phyloP scores from a whole-genome alignment of 1,140 invertebrate species.

The Pseudobourletiella spinata region DNA sequence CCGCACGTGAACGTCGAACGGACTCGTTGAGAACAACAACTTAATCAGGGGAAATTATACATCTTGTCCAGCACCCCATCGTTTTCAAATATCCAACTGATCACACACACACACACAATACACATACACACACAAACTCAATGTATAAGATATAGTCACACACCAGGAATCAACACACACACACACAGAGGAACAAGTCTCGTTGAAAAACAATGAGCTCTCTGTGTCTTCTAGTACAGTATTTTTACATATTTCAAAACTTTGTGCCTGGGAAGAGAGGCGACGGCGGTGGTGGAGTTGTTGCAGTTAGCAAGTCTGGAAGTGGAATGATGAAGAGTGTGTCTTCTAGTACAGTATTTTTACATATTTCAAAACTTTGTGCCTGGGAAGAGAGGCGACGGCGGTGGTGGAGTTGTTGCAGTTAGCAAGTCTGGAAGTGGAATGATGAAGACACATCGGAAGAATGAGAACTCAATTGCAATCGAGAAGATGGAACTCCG shows the following conservation, averaged over 20 bases:
- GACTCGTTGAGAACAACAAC: neutral
- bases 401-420: too few relatives aligned
- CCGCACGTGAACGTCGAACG: neutral
- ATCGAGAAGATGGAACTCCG: constrained; percentile 33
- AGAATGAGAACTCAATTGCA: constrained; percentile 35
- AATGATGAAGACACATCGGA: constrained; percentile 32
- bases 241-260: too few relatives aligned
- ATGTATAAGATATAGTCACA: neutral
- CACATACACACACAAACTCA: neutral
- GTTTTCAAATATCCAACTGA: neutral
- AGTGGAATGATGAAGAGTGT: constrained; percentile 32
- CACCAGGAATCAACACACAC: too few relatives aligned
- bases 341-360: too few relatives aligned
- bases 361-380: too few relatives aligned
- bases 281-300: too few relatives aligned
- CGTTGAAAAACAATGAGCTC: too few relatives aligned
- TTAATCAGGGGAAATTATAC: constrained; percentile 6
- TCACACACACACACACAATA: neutral
- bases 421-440: constrained; percentile 14
- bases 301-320: constrained; percentile 7
- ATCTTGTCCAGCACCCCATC: neutral
- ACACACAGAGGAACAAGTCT: too few relatives aligned
- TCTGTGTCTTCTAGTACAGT: too few relatives aligned
- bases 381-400: too few relatives aligned
- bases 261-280: too few relatives aligned